Percentiles rank a stretch among this genome's conserved stretches.
Evolutionary conservation across 2,113 vertebrate species (phyloP).

Genomic region (Neolamprologus tretocephalus): DNA sequence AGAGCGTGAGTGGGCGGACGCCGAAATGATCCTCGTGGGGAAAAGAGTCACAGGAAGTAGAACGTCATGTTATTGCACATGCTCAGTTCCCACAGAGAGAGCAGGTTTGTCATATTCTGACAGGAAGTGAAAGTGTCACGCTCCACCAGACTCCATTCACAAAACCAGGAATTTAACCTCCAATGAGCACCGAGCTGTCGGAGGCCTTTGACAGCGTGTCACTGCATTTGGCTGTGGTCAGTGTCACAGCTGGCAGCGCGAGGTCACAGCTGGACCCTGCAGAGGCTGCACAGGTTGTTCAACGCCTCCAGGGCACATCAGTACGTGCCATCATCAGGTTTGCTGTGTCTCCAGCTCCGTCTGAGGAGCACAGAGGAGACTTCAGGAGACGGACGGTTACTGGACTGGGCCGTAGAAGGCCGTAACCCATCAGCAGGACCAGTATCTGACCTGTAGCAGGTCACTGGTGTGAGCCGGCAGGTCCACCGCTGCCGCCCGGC

Average conservation of each 20-base stretch:
- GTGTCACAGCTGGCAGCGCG: neutral
- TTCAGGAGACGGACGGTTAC: neutral
- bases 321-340: neutral
- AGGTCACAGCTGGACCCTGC: neutral
- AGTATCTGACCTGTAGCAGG: neutral
- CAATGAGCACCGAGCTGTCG: neutral
- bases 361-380: neutral
- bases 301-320: neutral
- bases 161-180: neutral
- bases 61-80: neutral
- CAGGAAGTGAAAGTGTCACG: neutral
- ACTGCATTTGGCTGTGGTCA: neutral
- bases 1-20: neutral
- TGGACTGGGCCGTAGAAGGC: neutral
- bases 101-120: neutral
- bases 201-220: neutral
- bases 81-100: neutral
- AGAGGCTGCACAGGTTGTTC: neutral
- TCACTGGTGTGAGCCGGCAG: neutral
- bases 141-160: neutral
- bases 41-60: neutral
- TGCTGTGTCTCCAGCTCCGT: neutral
- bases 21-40: neutral
- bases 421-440: neutral
- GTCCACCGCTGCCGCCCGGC: rapidly evolving